A percentile compares a stretch with the other conserved stretches of the same genome.
These are phyloP conservation scores for Dunckerocampus dactyliophorus DNA, from an alignment of 2,113 vertebrate species.

Conservation along the genomic window DNA sequence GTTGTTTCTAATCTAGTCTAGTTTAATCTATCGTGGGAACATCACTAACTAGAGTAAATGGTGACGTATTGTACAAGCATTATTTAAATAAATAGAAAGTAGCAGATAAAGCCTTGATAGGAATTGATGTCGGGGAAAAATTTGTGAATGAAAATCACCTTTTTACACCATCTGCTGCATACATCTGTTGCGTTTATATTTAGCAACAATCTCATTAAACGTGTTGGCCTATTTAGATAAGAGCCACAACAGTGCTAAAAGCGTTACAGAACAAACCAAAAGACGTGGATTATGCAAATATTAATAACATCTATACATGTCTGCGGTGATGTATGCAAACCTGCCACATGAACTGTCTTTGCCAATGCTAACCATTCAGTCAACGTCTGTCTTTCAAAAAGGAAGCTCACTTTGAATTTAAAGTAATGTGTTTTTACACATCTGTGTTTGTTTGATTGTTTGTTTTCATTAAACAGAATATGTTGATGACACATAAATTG, in stretches of 20 bases:
- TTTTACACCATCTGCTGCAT: neutral
- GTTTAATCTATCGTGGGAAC: too few relatives aligned
- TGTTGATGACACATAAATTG: too few relatives aligned
- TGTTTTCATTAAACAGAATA: too few relatives aligned
- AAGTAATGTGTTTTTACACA: too few relatives aligned
- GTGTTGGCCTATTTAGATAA: conserved; percentile 11
- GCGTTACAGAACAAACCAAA: conserved; percentile 21
- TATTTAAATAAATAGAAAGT: neutral
- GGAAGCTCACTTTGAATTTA: too few relatives aligned
- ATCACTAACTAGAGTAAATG: too few relatives aligned
- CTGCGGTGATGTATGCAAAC: conserved; percentile 24
- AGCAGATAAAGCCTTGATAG: neutral
- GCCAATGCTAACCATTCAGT: too few relatives aligned
- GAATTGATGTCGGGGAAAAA: too few relatives aligned
- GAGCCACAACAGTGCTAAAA: conserved; percentile 19
- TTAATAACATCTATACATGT: conserved; percentile 34
- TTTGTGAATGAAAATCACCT: too few relatives aligned
- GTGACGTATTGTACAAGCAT: too few relatives aligned
- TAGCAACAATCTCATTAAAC: conserved; percentile 43
- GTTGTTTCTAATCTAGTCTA: neutral
- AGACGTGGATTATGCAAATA: conserved; percentile 33
- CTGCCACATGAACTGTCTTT: conserved; percentile 3
- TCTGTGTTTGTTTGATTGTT: too few relatives aligned
- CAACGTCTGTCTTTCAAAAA: too few relatives aligned
- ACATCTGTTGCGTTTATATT: conserved; percentile 34